phyloP scores from a whole-genome alignment of 2,888 invertebrate species.

The Lasioglossum leucozonium region DNA sequence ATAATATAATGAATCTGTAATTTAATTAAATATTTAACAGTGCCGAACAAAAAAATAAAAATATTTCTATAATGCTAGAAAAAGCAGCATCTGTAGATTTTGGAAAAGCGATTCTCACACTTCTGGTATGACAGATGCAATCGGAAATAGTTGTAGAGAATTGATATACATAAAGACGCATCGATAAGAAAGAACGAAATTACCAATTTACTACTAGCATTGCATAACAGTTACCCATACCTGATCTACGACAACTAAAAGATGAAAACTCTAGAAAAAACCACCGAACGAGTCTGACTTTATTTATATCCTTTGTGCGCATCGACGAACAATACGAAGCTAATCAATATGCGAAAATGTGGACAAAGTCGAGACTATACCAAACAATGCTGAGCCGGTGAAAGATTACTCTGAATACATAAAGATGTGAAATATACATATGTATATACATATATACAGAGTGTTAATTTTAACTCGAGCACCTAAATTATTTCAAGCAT shows the following conservation, averaged over 20 bases:
- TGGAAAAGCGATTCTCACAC: too few relatives aligned
- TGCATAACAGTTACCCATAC: background rate
- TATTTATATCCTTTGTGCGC: background rate
- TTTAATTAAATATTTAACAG: background rate
- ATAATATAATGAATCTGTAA: background rate
- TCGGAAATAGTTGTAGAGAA: background rate
- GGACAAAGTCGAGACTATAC: background rate
- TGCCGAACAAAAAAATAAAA: background rate
- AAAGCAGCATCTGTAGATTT: too few relatives aligned
- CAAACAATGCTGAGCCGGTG: background rate
- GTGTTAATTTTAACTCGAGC: too few relatives aligned
- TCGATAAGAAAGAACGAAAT: background rate
- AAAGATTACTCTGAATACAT: background rate
- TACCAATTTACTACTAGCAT: background rate
- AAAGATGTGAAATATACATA: background rate
- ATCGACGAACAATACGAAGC: background rate
- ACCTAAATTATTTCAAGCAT: too few relatives aligned
- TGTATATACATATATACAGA: background rate
- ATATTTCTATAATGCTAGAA: background rate
- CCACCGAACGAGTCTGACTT: background rate
- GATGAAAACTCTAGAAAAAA: background rate
- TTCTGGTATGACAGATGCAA: too few relatives aligned
- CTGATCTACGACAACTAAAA: background rate
- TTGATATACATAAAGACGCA: background rate
- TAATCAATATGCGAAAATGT: background rate